A percentile compares a stretch with the other conserved stretches of the same genome.
Conservation (phyloP, 2,113 vertebrate species). For the Indri indri region DNA sequence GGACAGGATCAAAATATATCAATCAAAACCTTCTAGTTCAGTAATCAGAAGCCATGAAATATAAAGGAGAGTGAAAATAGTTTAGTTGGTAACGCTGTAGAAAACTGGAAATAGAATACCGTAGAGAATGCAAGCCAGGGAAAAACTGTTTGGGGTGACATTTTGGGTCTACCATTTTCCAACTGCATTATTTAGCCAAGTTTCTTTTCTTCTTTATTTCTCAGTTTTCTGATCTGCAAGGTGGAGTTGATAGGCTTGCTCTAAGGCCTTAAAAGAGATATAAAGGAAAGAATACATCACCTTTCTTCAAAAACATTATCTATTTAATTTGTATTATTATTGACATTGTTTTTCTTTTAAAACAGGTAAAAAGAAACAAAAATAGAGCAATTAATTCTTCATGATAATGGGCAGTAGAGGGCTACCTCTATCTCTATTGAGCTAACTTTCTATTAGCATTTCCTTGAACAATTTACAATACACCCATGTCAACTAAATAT, state of each 20-base stretch:
- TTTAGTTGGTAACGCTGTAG: neutral
- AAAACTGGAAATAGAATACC: neutral
- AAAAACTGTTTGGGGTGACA: neutral
- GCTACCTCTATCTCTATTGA: neutral
- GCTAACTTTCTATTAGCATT: neutral
- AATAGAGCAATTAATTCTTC: neutral
- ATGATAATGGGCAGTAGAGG: neutral
- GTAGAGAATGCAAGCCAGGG: neutral
- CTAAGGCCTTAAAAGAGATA: neutral
- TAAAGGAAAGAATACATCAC: neutral
- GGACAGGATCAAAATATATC: neutral
- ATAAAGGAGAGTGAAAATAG: neutral
- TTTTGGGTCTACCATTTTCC: neutral
- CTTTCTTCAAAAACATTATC: neutral
- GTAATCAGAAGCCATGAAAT: neutral
- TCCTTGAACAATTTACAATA: neutral
- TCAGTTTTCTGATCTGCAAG: neutral
- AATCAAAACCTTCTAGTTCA: neutral
- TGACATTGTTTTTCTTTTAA: neutral
- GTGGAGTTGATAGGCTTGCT: neutral
- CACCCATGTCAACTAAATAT: neutral
- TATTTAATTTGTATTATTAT: neutral
- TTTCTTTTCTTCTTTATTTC: neutral
- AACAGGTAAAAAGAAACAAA: neutral
- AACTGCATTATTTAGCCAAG: neutral